Conservation (phyloP, 1,140 invertebrate genomes). For the Drosophila baimaii region DNA sequence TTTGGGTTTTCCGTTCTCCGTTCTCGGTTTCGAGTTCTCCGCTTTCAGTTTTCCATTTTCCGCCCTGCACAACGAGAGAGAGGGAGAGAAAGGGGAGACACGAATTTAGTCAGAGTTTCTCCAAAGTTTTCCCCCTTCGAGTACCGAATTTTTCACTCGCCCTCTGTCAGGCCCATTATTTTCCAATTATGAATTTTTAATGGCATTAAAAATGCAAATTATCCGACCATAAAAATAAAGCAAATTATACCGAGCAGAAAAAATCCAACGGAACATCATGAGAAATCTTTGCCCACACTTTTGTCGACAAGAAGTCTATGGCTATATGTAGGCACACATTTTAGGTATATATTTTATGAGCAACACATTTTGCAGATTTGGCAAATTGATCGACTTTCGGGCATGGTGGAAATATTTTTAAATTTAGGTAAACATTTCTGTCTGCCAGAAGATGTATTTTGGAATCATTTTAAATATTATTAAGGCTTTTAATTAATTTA, state of each 20-base stretch:
- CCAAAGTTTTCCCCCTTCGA: conserved; percentile 22
- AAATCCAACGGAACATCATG: conserved; percentile 31
- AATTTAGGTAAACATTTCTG: neutral
- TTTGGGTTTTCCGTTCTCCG: conserved; percentile 49
- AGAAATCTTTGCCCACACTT: conserved; percentile 43
- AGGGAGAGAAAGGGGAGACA: conserved; percentile 1
- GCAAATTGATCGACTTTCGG: conserved; percentile 2
- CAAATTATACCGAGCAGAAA: conserved; percentile 27
- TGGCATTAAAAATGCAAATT: conserved; percentile 70
- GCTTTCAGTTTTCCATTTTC: conserved; percentile 59
- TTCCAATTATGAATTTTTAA: conserved; percentile 74
- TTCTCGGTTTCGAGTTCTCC: conserved; percentile 25
- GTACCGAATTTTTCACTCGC: conserved; percentile 12
- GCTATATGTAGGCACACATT: conserved; percentile 15
- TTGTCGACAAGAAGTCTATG: conserved; percentile 24
- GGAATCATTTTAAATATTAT: neutral
- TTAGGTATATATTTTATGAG: conserved; percentile 16
- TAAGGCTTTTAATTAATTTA: no score
- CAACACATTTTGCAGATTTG: conserved; percentile 21
- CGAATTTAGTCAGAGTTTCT: conserved; percentile 33
- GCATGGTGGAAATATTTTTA: conserved; percentile 4
- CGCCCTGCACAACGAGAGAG: conserved; percentile 11
- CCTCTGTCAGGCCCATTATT: conserved; percentile 54
- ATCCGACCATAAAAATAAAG: conserved; percentile 56
- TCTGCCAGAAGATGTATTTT: neutral